These are phyloP conservation scores for Propithecus perrieri DNA, from an alignment of 2,797 vertebrate genomes.

Conservation along the genomic window DNA sequence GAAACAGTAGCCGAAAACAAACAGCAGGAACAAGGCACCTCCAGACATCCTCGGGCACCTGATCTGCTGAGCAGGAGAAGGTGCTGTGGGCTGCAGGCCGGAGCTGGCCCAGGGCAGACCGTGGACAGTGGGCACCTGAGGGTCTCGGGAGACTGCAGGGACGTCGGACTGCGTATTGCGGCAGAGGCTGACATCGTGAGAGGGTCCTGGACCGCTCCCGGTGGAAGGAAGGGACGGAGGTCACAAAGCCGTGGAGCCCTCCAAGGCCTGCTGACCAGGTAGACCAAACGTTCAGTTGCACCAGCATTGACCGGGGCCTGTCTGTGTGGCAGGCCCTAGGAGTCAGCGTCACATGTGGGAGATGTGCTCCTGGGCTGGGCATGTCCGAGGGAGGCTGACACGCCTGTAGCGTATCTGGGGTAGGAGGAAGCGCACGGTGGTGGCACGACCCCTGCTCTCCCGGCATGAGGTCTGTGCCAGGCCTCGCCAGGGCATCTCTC, in stretches of 20 bases:
- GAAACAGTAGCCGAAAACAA: background rate
- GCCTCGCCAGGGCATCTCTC: too few species aligned
- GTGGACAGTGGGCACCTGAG: background rate
- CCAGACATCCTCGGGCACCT: too few species aligned
- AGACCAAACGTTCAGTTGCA: background rate
- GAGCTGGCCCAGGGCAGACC: background rate
- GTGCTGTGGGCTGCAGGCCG: too few species aligned
- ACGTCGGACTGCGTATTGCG: background rate
- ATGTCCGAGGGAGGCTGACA: too few species aligned
- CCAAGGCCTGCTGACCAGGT: background rate
- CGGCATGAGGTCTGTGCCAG: too few species aligned
- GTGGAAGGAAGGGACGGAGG: too few species aligned
- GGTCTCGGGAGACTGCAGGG: background rate
- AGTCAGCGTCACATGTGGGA: too few species aligned
- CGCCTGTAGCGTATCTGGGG: too few species aligned
- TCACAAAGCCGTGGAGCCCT: background rate
- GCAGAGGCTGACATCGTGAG: background rate
- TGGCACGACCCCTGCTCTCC: too few species aligned
- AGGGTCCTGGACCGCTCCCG: accelerated
- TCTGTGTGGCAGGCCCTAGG: background rate
- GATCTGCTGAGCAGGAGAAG: too few species aligned
- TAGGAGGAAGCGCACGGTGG: too few species aligned
- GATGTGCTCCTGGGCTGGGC: too few species aligned
- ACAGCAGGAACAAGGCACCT: background rate
- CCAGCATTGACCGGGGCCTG: background rate